These are phyloP conservation scores for Hippolais icterina DNA, from an alignment of 2,113 vertebrate genomes.

Conservation along the genomic window DNA sequence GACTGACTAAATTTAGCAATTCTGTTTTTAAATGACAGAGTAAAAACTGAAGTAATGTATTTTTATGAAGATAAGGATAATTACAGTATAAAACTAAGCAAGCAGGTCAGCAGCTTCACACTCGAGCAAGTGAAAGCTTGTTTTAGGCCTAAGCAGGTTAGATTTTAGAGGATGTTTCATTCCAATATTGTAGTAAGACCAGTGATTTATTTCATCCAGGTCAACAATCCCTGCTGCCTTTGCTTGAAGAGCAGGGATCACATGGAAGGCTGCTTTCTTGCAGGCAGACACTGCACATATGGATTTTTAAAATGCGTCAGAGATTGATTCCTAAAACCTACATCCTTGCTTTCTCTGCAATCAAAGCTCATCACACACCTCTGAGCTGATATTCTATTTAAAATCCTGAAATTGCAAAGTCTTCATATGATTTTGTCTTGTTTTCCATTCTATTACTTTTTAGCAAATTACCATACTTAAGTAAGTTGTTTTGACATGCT, in stretches of 20 bases:
- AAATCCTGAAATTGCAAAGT: background rate
- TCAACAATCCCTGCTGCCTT: background rate
- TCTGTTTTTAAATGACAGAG: background rate
- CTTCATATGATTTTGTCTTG: background rate
- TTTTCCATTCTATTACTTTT: background rate
- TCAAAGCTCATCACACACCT: constrained; percentile 1
- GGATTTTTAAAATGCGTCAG: background rate
- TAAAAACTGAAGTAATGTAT: background rate
- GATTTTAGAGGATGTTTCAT: background rate
- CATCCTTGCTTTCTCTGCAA: background rate
- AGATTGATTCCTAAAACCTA: background rate
- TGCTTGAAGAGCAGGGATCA: background rate
- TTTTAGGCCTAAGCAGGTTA: background rate
- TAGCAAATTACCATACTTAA: background rate
- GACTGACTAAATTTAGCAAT: background rate
- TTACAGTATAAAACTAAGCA: background rate
- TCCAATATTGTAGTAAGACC: background rate
- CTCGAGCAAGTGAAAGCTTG: background rate
- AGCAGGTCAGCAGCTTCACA: background rate
- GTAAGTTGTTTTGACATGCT: constrained; percentile 22
- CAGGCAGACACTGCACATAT: background rate
- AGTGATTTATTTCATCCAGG: background rate
- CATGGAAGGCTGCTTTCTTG: background rate
- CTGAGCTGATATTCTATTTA: background rate
- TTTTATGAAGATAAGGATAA: background rate